Conservation (phyloP, 2,797 vertebrate species). For the Acridotheres tristis region DNA sequence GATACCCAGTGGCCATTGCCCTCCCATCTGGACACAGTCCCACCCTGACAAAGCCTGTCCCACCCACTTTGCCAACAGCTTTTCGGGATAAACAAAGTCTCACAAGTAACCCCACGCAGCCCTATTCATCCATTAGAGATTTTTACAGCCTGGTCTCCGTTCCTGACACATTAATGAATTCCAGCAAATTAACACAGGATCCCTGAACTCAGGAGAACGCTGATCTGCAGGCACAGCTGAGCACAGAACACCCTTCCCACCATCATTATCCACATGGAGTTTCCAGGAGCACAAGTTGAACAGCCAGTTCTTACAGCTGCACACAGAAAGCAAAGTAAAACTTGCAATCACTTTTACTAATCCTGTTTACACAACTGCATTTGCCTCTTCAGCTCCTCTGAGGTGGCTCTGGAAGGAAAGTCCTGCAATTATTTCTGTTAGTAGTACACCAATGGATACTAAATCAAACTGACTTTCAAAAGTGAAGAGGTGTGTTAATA, state of each 20-base stretch:
- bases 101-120: background rate
- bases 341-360: background rate
- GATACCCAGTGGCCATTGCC: background rate
- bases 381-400: background rate
- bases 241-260: background rate
- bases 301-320: background rate
- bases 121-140: background rate
- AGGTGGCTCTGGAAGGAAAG: background rate
- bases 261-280: background rate
- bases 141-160: background rate
- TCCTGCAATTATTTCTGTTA: background rate
- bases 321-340: background rate
- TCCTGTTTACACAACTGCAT: background rate
- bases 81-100: background rate
- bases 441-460: background rate
- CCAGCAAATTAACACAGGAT: background rate
- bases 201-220: background rate
- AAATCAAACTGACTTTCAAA: background rate
- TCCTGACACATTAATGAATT: background rate
- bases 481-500: background rate
- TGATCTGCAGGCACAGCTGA: background rate
- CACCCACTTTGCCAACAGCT: constrained; percentile 8
- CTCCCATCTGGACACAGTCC: constrained; percentile 49
- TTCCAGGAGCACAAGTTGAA: background rate
- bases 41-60: constrained; percentile 22